Base-by-base conservation (phyloP, 2,113 vertebrate genomes). In the Serilophus lunatus region DNA sequence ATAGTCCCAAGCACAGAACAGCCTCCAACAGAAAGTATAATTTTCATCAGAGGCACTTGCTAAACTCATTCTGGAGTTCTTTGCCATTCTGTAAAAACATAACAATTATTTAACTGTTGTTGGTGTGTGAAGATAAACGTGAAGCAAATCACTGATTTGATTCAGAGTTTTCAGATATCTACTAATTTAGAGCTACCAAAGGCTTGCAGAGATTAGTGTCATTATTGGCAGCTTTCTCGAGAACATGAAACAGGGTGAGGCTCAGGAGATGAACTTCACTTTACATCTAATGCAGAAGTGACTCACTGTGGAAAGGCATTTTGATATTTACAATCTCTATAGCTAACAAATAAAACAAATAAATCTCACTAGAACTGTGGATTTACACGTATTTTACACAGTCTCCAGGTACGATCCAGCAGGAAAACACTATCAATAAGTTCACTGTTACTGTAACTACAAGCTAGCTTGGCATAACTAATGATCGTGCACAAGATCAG, bases 1-100 rank as follows among this genome's bases (percentile, higher is more conserved):
- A 91, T 99, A 99, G 92, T 99, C 99, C 99, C 99, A 99, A 57
- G 99, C 99, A 57, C 99, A 99, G 95, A 99, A 99, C 12, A 99
- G 97, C 42, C 99, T 97, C 99, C 99, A 99, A 89, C 99, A 99
- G 97, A 99, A 99, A 1, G 99, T 99, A 81, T 99, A 99, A 96
- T 99, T 99, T 97, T 99, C 99, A 76, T 99, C 98, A 23, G 99
- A 99, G 19, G 99, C 98, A 4, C 99, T 99, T 81, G 99, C 99
- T 57, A 99, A 97, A 97, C 99, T 99, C 54, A 98, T 98, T n/a
- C 98, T 98, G 3, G 99, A 99, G 97, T 99, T 99, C 96, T 98
- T 99, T 14, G 99, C 99, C 99, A 99, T 99, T 97, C 99, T 99
- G 96, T 45, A 35, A 80, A 50, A 51, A 20, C 53, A 31, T 2